Conservation (phyloP, 2,797 vertebrate species). For the Amblyopsis hoosieri region DNA sequence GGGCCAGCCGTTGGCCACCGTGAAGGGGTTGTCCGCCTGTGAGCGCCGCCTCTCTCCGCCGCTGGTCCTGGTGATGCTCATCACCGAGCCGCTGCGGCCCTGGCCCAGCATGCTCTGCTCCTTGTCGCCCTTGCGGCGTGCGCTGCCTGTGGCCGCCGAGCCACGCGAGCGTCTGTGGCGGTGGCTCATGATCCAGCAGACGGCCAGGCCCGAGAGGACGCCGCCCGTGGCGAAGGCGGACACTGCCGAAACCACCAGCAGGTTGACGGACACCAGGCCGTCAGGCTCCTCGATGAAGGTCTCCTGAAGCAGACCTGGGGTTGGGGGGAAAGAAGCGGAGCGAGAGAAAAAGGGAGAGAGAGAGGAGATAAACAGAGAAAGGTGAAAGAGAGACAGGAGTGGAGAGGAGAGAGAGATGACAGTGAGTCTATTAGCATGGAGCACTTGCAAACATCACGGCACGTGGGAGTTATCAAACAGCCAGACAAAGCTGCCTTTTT, state of each 20-base stretch:
- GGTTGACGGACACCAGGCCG: slow-evolving; percentile 91
- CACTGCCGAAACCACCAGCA: slow-evolving; percentile 91
- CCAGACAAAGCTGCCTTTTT: slow-evolving; percentile 51
- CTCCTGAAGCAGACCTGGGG: slow-evolving; percentile 84
- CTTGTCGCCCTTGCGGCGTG: slow-evolving; percentile 86
- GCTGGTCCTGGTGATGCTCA: slow-evolving; percentile 90
- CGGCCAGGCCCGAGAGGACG: slow-evolving; percentile 89
- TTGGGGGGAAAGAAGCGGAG: neutral
- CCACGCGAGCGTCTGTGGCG: slow-evolving; percentile 82
- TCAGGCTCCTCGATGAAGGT: slow-evolving; percentile 90
- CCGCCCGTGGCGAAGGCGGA: slow-evolving; percentile 93
- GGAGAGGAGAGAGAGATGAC: slow-evolving; percentile 19
- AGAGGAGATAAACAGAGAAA: slow-evolving; percentile 4
- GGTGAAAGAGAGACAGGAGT: slow-evolving; percentile 24
- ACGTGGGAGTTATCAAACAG: slow-evolving; percentile 47
- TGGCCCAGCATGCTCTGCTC: slow-evolving; percentile 87
- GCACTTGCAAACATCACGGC: slow-evolving; percentile 7
- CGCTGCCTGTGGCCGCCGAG: slow-evolving; percentile 63
- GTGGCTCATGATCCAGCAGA: slow-evolving; percentile 95
- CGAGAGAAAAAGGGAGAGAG: slow-evolving; percentile 37
- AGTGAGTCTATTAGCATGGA: slow-evolving; percentile 39
- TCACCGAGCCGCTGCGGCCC: slow-evolving; percentile 87
- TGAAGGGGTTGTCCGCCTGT: slow-evolving; percentile 84
- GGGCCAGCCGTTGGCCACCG: slow-evolving; percentile 89
- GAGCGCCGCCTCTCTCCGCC: slow-evolving; percentile 74